Percentiles rank a stretch among this genome's conserved stretches.
These are phyloP conservation scores for Steinernema scapterisci DNA, from an alignment of 2,888 invertebrate genomes.

Conservation along the genomic window DNA sequence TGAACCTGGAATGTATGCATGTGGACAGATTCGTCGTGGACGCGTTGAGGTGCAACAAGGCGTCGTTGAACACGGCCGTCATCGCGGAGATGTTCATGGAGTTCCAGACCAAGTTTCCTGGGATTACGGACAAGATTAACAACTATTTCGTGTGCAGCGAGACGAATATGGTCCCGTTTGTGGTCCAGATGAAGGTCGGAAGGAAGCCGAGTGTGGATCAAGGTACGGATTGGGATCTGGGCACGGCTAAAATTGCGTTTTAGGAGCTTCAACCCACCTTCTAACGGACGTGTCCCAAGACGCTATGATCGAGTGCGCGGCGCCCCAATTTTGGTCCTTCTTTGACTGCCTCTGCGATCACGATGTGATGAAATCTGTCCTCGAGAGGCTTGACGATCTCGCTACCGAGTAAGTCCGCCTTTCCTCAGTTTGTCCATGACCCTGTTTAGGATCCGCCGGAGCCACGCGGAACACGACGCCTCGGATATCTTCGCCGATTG, in stretches of 20 bases:
- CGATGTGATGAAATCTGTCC: neutral
- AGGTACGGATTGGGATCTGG: no score
- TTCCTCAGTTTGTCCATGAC: neutral
- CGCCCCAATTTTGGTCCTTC: neutral
- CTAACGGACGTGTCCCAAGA: neutral
- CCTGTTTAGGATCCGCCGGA: no score
- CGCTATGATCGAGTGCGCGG: neutral
- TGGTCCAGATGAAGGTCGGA: neutral
- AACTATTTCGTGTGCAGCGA: constrained; percentile 18
- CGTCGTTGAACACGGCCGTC: neutral
- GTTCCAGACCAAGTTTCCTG: neutral
- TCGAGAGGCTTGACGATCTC: neutral
- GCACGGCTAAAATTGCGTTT: no score
- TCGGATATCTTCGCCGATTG: neutral
- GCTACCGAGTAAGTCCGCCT: neutral
- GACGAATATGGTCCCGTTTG: neutral
- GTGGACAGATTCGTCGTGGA: neutral
- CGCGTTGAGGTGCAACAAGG: neutral
- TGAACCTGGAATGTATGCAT: neutral
- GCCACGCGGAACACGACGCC: no score
- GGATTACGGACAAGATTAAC: neutral
- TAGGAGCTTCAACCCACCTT: no score
- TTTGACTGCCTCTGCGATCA: neutral
- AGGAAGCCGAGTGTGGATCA: no score
- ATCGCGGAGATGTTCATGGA: constrained; percentile 1